Percentiles rank a stretch among this genome's conserved stretches.
Conservation (phyloP, 2,113 vertebrate species). For the Poicephalus gulielmi region DNA sequence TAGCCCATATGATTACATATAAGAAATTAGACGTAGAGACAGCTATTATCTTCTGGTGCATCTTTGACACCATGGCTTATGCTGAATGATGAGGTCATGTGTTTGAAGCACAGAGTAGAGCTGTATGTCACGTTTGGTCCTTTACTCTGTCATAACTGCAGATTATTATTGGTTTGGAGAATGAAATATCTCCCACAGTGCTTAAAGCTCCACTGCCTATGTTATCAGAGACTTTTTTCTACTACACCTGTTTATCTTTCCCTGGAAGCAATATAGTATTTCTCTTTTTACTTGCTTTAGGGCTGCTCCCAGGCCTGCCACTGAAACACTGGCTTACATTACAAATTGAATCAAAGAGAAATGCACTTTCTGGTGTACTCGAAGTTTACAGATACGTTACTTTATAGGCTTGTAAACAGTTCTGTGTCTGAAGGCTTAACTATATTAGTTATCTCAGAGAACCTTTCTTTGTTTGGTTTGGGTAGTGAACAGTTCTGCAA, state of each 20-base stretch:
- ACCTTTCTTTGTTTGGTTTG: not conserved
- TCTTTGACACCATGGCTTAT: not conserved
- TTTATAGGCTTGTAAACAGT: not conserved
- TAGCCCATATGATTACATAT: not conserved
- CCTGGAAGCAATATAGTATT: not conserved
- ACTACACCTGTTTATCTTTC: not conserved
- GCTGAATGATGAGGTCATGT: not conserved
- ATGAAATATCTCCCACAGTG: not conserved
- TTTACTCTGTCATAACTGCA: not conserved
- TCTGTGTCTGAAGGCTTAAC: not conserved
- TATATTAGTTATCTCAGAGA: not conserved
- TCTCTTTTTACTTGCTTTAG: not conserved
- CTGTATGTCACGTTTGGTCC: not conserved
- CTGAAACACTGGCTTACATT: not conserved
- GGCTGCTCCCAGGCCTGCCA: not conserved
- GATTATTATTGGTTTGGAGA: not conserved
- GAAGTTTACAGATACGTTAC: not conserved
- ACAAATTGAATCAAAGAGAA: not conserved
- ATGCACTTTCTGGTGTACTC: not conserved
- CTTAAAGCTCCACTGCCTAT: not conserved
- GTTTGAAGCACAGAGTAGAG: not conserved
- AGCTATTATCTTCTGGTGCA: not conserved
- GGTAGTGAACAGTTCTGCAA: not conserved
- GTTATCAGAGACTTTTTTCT: not conserved
- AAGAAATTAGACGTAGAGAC: not conserved